Conservation (phyloP, 2,888 invertebrate genomes). For the Steromphala cineraria region DNA sequence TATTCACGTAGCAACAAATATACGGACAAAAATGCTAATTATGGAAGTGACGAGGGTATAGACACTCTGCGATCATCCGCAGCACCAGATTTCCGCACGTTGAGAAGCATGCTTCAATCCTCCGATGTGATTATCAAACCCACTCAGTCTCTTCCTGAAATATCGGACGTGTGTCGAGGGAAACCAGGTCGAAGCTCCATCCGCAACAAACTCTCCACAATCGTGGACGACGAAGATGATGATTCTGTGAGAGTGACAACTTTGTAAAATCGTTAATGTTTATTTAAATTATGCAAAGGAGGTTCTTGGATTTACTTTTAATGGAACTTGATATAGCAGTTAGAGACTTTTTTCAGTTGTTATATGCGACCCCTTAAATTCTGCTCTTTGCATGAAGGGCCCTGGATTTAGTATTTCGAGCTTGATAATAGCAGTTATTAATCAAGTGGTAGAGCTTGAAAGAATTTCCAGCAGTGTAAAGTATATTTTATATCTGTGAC, state of each 20-base stretch:
- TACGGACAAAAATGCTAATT: background rate
- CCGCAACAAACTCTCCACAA: constrained; percentile 37
- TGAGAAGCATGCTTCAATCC: constrained; percentile 57
- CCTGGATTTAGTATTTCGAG: too few relatives aligned
- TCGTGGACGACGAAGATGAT: constrained; percentile 39
- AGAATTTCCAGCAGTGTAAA: too few relatives aligned
- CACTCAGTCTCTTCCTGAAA: constrained; percentile 35
- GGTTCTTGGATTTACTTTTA: too few relatives aligned
- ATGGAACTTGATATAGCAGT: too few relatives aligned
- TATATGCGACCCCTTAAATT: too few relatives aligned
- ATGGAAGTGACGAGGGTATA: background rate
- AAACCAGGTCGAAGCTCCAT: constrained; percentile 1
- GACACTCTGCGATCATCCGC: background rate
- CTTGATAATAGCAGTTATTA: too few relatives aligned
- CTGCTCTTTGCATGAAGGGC: too few relatives aligned
- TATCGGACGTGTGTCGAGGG: constrained; percentile 17
- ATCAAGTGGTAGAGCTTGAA: too few relatives aligned
- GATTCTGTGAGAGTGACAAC: constrained; percentile 43
- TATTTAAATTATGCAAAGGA: too few relatives aligned
- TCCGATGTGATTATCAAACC: constrained; percentile 60
- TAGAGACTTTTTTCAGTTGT: too few relatives aligned
- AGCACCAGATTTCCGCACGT: constrained; percentile 52
- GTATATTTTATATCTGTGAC: too few relatives aligned
- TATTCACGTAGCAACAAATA: constrained; percentile 14
- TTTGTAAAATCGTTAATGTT: constrained; percentile 22